Conservation (phyloP, 2,888 invertebrate genomes). For the Eurytoma adleriae region DNA sequence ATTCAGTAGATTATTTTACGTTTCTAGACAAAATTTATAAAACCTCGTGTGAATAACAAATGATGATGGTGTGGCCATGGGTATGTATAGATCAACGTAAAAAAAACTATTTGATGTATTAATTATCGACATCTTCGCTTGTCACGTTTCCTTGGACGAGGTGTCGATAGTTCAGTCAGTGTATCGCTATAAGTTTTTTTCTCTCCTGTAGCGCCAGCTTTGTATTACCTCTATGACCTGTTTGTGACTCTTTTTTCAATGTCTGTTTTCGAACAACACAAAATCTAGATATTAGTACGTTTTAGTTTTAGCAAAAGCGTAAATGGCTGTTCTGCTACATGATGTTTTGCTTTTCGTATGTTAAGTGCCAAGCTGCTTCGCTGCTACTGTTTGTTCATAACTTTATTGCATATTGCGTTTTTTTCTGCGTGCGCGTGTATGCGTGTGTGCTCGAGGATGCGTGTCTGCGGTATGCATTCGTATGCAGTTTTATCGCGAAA, state of each 20-base stretch:
- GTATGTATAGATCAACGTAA: constrained; percentile 68
- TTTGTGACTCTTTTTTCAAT: constrained; percentile 11
- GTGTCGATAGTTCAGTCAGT: constrained; percentile 19
- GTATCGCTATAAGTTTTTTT: background rate
- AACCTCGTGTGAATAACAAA: constrained; percentile 74
- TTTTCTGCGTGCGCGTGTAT: too few relatives aligned
- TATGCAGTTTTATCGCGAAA: too few relatives aligned
- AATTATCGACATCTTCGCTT: constrained; percentile 34
- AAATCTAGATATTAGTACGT: background rate
- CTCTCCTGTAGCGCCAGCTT: constrained; percentile 29
- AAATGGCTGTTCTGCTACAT: constrained; percentile 39
- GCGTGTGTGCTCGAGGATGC: too few relatives aligned
- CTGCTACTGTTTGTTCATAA: constrained; percentile 53
- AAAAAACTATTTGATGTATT: constrained; percentile 52
- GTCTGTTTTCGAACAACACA: background rate
- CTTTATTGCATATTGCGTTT: constrained; percentile 1
- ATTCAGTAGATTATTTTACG: constrained; percentile 25
- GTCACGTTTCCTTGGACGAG: background rate
- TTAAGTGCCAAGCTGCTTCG: constrained; percentile 59
- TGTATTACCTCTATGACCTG: background rate
- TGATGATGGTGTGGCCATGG: constrained; percentile 77
- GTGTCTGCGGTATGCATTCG: too few relatives aligned
- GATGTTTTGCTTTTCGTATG: constrained; percentile 49
- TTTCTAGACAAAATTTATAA: constrained; percentile 39
- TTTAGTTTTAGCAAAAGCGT: constrained; percentile 14